Percentiles rank a stretch among this genome's conserved stretches.
phyloP scores from a whole-genome alignment of 2,888 invertebrate genomes.

The Amiota minor region DNA sequence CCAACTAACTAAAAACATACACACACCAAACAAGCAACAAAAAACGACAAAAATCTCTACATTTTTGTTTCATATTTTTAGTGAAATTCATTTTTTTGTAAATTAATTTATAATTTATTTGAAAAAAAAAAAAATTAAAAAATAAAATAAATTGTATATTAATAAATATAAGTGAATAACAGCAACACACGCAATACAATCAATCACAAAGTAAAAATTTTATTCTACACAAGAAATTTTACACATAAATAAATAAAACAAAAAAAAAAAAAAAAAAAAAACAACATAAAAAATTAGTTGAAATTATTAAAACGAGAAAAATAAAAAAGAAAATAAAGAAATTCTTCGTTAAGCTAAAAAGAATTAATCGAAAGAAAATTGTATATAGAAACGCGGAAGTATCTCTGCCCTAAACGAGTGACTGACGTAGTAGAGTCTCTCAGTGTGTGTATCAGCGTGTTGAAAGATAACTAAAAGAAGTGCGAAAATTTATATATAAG shows the following conservation, averaged over 20 bases:
- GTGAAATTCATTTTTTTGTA: constrained; percentile 25
- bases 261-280: constrained; percentile 37
- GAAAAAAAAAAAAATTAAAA: not conserved
- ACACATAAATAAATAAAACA: not conserved
- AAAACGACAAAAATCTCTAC: constrained; percentile 31
- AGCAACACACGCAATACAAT: no score
- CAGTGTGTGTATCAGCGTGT: no score
- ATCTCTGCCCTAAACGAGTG: constrained; percentile 41
- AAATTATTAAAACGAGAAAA: not conserved
- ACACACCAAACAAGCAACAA: constrained; percentile 30
- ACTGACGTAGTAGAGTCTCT: no score
- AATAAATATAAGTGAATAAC: not conserved
- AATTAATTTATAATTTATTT: not conserved
- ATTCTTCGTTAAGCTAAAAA: constrained; percentile 17
- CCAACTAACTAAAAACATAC: constrained; percentile 60
- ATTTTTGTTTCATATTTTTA: constrained; percentile 8
- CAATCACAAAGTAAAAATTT: no score
- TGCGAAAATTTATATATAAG: no score
- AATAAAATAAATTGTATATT: not conserved
- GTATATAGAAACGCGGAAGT: constrained; percentile 38
- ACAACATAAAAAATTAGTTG: constrained; percentile 38
- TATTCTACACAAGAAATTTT: not conserved
- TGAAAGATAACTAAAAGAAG: no score
- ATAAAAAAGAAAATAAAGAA: not conserved
- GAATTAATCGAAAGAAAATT: constrained; percentile 16